phyloP scores from a whole-genome alignment of 2,113 vertebrate genomes.

The Cavia porcellus region DNA sequence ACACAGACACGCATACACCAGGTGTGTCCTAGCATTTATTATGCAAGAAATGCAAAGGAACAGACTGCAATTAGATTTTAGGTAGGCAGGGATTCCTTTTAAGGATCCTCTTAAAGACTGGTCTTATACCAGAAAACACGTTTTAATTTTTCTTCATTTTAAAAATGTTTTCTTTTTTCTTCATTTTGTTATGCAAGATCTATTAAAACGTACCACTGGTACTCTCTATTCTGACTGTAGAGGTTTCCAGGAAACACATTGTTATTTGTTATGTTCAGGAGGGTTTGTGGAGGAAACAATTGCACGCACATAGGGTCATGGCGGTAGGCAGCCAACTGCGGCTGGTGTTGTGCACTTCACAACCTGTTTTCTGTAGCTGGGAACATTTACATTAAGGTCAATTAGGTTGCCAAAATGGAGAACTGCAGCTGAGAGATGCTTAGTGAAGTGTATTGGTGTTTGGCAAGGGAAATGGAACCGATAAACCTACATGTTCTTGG shows the following conservation, averaged over 20 bases:
- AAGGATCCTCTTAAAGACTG: not conserved
- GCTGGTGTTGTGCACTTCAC: not conserved
- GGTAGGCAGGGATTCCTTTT: not conserved
- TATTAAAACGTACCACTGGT: not conserved
- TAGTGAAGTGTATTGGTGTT: slow-evolving; percentile 19
- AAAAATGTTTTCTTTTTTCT: not conserved
- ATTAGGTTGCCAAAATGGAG: slow-evolving; percentile 71
- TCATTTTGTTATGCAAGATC: not conserved
- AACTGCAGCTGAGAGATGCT: slow-evolving; percentile 15
- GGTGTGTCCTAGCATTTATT: not conserved
- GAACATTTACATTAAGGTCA: slow-evolving; percentile 77
- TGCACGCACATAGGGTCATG: slow-evolving; percentile 39
- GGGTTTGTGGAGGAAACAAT: slow-evolving; percentile 59
- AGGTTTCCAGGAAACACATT: slow-evolving; percentile 48
- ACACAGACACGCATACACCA: no score
- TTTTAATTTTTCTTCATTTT: not conserved
- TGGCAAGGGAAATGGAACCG: slow-evolving; percentile 66
- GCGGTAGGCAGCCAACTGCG: slow-evolving; percentile 49
- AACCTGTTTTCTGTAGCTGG: slow-evolving; percentile 54
- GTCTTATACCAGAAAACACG: not conserved
- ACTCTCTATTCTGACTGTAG: not conserved
- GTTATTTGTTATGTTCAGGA: slow-evolving; percentile 37
- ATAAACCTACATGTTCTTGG: slow-evolving; percentile 9
- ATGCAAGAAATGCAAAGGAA: not conserved
- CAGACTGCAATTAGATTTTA: not conserved